A percentile compares a stretch with the other conserved stretches of the same genome.
phyloP scores from a whole-genome alignment of 2,797 vertebrate species.

The Hozukius guyotensis region DNA sequence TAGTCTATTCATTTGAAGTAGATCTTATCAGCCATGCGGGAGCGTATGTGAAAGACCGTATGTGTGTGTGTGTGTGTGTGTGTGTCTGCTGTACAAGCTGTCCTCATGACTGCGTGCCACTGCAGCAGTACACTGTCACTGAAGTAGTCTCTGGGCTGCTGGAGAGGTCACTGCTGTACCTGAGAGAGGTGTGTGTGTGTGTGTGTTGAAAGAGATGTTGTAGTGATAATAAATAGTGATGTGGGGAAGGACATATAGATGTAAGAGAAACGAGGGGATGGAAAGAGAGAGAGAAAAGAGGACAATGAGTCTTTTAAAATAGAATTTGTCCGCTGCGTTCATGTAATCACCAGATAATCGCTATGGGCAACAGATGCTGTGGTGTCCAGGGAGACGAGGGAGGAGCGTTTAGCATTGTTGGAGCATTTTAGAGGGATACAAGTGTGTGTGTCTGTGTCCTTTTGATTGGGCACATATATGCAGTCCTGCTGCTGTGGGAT shows the following conservation, averaged over 20 bases:
- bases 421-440: slow-evolving; percentile 25
- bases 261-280: neutral
- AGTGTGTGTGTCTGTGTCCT: slow-evolving; percentile 20
- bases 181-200: neutral
- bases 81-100: slow-evolving; percentile 1
- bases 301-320: slow-evolving; percentile 13
- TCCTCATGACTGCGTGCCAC: neutral
- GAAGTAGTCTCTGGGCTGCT: slow-evolving; percentile 30
- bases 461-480: slow-evolving; percentile 42
- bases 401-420: slow-evolving; percentile 16
- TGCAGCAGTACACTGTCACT: slow-evolving; percentile 39
- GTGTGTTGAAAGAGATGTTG: neutral
- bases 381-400: slow-evolving; percentile 35
- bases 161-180: slow-evolving; percentile 43
- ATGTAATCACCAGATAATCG: slow-evolving; percentile 54
- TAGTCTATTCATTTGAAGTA: neutral
- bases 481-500: slow-evolving; percentile 47
- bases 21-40: neutral
- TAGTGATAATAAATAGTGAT: neutral
- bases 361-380: slow-evolving; percentile 56
- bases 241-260: neutral
- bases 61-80: too few species aligned
- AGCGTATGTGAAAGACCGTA: neutral
- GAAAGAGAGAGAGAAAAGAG: neutral
- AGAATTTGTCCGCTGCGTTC: slow-evolving; percentile 27